Conservation (phyloP, 2,797 vertebrate genomes). For the Gymnopithys bicolor region DNA sequence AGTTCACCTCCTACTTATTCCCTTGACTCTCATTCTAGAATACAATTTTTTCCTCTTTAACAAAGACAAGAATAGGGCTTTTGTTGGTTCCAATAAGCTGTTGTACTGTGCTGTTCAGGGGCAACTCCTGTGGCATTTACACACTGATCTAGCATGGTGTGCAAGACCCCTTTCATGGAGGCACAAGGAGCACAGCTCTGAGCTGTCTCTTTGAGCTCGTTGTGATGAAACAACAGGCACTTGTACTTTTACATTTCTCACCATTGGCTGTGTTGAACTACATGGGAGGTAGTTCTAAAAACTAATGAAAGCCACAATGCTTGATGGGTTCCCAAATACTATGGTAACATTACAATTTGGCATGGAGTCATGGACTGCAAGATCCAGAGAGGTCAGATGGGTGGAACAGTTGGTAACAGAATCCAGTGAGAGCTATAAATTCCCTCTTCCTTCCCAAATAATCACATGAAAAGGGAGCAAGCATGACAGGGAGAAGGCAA, state of each 20-base stretch:
- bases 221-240: slow-evolving; percentile 15
- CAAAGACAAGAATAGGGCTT: slow-evolving; percentile 27
- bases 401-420: slow-evolving; percentile 62
- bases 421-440: slow-evolving; percentile 46
- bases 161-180: not conserved
- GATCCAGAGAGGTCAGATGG: slow-evolving; percentile 51
- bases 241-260: slow-evolving; percentile 39
- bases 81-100: slow-evolving; percentile 5
- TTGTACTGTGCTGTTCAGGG: not conserved
- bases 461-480: not conserved
- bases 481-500: not conserved
- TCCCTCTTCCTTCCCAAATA: slow-evolving; percentile 12
- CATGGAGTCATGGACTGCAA: not conserved
- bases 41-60: not conserved
- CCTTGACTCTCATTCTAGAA: not conserved
- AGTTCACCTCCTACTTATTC: not conserved
- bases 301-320: slow-evolving; percentile 43
- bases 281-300: slow-evolving; percentile 52
- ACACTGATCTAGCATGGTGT: not conserved
- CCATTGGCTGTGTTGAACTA: not conserved
- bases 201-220: not conserved
- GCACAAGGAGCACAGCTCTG: not conserved
- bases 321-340: slow-evolving; percentile 54
- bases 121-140: not conserved
- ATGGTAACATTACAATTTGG: slow-evolving; percentile 45